Evolutionary conservation across 1,140 invertebrate species (phyloP), one percentile per base, ranked within the genome.

Genomic region (Euschistus heros): DNA sequence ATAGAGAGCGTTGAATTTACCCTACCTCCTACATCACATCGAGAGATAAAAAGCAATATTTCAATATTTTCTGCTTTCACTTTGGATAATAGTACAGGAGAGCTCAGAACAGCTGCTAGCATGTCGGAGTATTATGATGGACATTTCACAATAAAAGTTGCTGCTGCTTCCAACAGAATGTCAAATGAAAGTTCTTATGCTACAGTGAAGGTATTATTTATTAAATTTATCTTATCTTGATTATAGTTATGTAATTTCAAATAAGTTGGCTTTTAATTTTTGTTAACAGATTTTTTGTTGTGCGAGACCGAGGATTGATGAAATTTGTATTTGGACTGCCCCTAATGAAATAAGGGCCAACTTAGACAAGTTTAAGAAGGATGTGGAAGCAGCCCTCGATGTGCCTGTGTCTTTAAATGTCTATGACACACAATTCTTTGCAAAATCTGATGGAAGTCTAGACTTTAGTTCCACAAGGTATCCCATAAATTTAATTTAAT

Each of bases 401-500:
- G 73, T 83, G 0, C 76, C 81, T 0, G 75, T 87, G 7, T 77
- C 80, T 7, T 74, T 91, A 18, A 87, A 89, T 63, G 79, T 91
- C n/a, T 86, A 90, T 64, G 87, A 90, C 63, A 86, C 87, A 0
- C 83, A 87, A 47, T 88, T 88, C 61, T 82, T 87, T 20, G 80
- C 84, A 0, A 83, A 86, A 63, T 75, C 80, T 30, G 85, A 88
- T 70, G 84, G 85, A 66, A 85, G 81, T 22, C 70, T 87, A 22
- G 86, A 88, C 71, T 89, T 88, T 70, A 84, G 84, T 1, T 81
- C 84, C 10, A 86, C 85, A 37, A 86, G 81, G 80, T 83, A 71
- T 72, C 61, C 65, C 33, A 37, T 37, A 1, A 37, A 37, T 37
- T 37, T 13, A 37, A 37, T 37, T 37, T 10, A 4, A 6, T 37